These are phyloP conservation scores for Etheostoma cragini DNA, from an alignment of 2,113 vertebrate species.

Conservation along the genomic window DNA sequence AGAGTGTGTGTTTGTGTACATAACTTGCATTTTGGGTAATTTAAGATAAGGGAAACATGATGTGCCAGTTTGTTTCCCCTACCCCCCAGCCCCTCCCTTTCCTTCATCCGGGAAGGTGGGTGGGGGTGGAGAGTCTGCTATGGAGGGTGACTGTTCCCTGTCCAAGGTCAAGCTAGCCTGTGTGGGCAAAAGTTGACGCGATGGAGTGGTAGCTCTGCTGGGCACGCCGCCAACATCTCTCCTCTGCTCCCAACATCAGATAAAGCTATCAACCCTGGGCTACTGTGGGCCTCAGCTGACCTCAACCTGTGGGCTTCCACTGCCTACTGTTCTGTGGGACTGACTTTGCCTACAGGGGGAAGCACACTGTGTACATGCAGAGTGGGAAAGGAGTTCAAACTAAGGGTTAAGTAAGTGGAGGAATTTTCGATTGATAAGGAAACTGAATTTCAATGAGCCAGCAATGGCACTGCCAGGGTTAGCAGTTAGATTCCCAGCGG, in stretches of 20 bases:
- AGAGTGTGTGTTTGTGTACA: constrained; percentile 47
- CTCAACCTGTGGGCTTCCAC: constrained; percentile 44
- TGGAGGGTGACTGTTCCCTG: constrained; percentile 40
- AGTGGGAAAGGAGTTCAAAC: constrained; percentile 30
- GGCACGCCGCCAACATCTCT: constrained; percentile 59
- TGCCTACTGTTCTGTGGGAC: constrained; percentile 46
- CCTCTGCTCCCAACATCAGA: constrained; percentile 54
- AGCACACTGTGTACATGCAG: background rate
- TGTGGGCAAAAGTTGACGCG: constrained; percentile 61
- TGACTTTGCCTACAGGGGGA: constrained; percentile 5
- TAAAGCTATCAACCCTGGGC: constrained; percentile 58
- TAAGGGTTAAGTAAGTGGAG: constrained; percentile 48
- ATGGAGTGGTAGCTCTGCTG: constrained; percentile 53
- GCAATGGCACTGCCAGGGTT: constrained; percentile 3
- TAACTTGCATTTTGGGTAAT: constrained; percentile 33
- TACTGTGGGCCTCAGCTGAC: constrained; percentile 52
- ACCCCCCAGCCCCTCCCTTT: constrained; percentile 63
- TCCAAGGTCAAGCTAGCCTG: constrained; percentile 70
- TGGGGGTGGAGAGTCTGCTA: constrained; percentile 7
- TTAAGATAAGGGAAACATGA: constrained; percentile 72
- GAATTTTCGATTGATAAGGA: constrained; percentile 32
- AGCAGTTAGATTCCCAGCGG: constrained; percentile 2
- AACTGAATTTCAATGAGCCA: constrained; percentile 42
- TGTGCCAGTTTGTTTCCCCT: constrained; percentile 62
- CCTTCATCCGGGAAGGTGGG: constrained; percentile 36